Base-by-base conservation (phyloP, 2,113 vertebrate species). In the Strix aluco region DNA sequence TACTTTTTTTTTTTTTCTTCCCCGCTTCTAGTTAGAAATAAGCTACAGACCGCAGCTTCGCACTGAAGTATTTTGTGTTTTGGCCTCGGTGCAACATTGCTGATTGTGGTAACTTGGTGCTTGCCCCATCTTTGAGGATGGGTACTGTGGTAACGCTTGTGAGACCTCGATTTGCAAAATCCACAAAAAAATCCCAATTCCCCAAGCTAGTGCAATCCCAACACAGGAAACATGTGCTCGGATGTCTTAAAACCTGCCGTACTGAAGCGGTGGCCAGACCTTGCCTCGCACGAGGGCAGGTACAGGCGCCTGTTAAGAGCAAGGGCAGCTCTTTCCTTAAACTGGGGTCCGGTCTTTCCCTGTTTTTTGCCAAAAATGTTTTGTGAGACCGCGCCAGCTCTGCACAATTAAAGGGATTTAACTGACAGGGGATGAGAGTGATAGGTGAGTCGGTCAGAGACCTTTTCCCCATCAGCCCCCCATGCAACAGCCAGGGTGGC, bases 401-500 rank as follows among this genome's bases (percentile, higher is more conserved):
- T 11, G 9, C 52, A 3, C 46, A 12, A 6, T 23, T 22, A 32
- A 57, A 57, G 25, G 13, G 18, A 4, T 74, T 51, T 49, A 30
- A 40, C 5, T 11, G 32, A 2, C 1, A 4, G 46, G 44, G 3
- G n/a, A 55, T 14, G 2, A 2, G 62, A 29, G 26, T 2, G 14
- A 15, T 6, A 13, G 27, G 15, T 1, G 30, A 42, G 15, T 42
- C 32, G 13, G 30, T 8, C 26, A 7, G 57, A 55, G 55, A 29
- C 54, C 72, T 58, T 62, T 58, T 34, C 55, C 67, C 51, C 59
- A 30, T 8, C 44, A 13, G 1, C 5, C 52, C 15, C 23, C 32
- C 36, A 3, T 1, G 27, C 34, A 6, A 6, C 0, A 0, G 26
- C 86, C 1, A 0, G 27, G n/a, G 11, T 8, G 71, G 12, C 34